Percentiles rank a stretch among this genome's conserved stretches.
Conservation (phyloP, 2,113 vertebrate genomes). For the Nycticebus coucang region DNA sequence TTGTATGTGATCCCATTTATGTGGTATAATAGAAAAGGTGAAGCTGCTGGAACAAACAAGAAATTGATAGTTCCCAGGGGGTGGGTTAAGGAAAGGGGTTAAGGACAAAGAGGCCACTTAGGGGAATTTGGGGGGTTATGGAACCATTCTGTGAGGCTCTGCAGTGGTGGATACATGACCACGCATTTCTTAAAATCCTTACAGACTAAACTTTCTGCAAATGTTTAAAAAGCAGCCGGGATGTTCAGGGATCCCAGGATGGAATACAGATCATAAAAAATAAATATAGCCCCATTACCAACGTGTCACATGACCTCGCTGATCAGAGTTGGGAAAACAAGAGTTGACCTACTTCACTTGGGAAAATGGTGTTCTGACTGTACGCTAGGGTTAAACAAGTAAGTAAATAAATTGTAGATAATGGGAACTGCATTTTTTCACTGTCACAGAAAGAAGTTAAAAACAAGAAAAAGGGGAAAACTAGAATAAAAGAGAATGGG, state of each 20-base stretch:
- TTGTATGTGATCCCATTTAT: neutral
- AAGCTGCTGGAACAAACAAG: neutral
- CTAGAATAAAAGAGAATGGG: neutral
- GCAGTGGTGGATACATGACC: neutral
- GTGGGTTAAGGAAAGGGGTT: neutral
- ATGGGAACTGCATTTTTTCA: neutral
- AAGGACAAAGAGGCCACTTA: neutral
- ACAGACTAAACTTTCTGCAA: neutral
- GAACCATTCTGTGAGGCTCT: neutral
- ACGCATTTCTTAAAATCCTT: neutral
- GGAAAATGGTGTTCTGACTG: neutral
- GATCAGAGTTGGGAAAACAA: neutral
- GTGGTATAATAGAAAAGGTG: neutral
- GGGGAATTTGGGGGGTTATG: neutral
- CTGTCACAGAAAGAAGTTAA: neutral
- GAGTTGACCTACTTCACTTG: neutral
- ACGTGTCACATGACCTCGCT: neutral
- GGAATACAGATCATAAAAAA: neutral
- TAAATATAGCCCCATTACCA: neutral
- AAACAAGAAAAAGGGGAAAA: neutral
- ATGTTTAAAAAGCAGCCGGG: neutral
- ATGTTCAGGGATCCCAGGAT: neutral
- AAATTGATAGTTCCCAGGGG: neutral
- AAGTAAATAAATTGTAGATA: neutral
- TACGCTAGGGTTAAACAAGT: neutral